Conservation (phyloP, 2,888 invertebrate species). For the Subacronicta megacephala region DNA sequence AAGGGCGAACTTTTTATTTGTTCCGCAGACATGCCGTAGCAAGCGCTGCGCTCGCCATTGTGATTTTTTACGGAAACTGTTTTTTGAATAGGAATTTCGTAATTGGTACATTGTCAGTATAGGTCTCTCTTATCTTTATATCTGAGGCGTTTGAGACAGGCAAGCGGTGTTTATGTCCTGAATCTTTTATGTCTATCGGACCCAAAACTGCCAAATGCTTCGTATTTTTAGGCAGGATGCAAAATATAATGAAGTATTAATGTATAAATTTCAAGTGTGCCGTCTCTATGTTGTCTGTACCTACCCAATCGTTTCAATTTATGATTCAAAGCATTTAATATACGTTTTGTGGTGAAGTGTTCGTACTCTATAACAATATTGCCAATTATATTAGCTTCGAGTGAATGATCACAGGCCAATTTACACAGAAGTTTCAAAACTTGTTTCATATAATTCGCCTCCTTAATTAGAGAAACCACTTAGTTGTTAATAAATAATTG, state of each 20-base stretch:
- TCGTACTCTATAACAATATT: conserved; percentile 51
- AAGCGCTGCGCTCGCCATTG: conserved; percentile 59
- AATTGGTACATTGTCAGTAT: conserved; percentile 41
- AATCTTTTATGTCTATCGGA: no score
- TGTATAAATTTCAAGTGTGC: no score
- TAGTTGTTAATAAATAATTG: conserved; percentile 49
- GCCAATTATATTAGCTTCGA: conserved; percentile 56
- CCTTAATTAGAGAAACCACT: conserved; percentile 63
- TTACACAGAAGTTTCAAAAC: conserved; percentile 54
- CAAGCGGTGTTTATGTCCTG: no score
- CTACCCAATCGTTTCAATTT: conserved; percentile 5
- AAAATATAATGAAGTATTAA: no score
- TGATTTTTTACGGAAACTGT: conserved; percentile 67
- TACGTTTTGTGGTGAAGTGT: conserved; percentile 28
- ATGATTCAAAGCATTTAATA: conserved; percentile 1
- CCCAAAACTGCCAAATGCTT: no score
- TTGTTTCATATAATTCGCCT: conserved; percentile 60
- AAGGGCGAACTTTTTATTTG: conserved; percentile 75
- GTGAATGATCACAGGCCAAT: conserved; percentile 53
- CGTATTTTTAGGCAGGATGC: no score
- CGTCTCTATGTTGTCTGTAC: neutral
- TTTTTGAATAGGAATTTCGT: conserved; percentile 48
- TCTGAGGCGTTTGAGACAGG: no score
- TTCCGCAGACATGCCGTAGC: conserved; percentile 63
- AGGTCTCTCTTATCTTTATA: conserved; percentile 3